Base-by-base conservation (phyloP, 2,888 invertebrate genomes). In the Lydus trimaculatus region DNA sequence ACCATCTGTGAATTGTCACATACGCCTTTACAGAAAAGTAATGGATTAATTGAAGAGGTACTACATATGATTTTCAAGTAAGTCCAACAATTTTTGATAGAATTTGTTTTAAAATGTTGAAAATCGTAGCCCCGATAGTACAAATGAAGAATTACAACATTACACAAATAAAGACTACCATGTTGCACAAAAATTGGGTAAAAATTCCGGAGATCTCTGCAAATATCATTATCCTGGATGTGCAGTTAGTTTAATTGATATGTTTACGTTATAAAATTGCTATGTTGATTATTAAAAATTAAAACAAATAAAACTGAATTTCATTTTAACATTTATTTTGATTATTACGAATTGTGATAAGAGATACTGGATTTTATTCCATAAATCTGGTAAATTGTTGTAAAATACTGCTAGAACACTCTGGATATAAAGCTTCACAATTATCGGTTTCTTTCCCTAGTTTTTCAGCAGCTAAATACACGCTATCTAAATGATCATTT, bases 381-480 rank as follows among this genome's bases (percentile, higher is more conserved):
- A 72, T n/a, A 20, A 73, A 70, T 73, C 63, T 87, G 79, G 89
- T 88, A 70, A 91, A 90, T 66, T 90, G 87, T 61, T 88, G 88
- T 66, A 91, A 82, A n/a, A 90, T 82, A 59, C 89, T 89, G 0
- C 85, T 86, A 70, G 87, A 86, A 78, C 92, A 92, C 78, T 91
- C 91, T 0, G 91, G 90, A 84, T 90, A 92, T 72, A 91, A 80
- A 33, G 84, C 83, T 75, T 89, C 88, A 77, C 91, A 88, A 58
- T 86, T 85, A 28, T 86, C 87, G 0, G 81, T 81, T 69, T 86
- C 85, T 77, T 87, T 88, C 4, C 94, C 94, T 4, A 91, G 82
- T 67, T 88, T 84, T 82, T 94, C 94, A 0, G 94, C 93, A 3
- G 91, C 91, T 62, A 90, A 89, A 82, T 92, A 94, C 81, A 92